Evolutionary conservation across 2,113 vertebrate species (phyloP).

Genomic region (Xiphorhynchus elegans): DNA sequence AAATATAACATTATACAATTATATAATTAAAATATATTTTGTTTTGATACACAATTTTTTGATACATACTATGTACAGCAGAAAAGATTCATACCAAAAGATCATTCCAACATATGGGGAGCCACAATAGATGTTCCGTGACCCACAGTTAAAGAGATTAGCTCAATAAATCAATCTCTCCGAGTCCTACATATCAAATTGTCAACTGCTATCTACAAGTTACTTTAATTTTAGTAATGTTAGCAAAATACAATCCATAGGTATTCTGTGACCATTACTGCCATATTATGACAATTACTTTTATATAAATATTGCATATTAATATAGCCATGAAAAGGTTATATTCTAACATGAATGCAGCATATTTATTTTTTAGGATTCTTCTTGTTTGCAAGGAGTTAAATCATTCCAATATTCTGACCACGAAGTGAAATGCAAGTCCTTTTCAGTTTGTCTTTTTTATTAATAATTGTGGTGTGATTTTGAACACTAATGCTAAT

Average conservation of each 20-base stretch:
- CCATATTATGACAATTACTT: not conserved
- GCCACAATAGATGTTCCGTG: not conserved
- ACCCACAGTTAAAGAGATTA: not conserved
- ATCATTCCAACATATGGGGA: not conserved
- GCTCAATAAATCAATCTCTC: not conserved
- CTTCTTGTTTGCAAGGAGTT: not conserved
- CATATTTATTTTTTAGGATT: not conserved
- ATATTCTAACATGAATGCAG: not conserved
- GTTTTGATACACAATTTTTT: not conserved
- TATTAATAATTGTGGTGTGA: not conserved
- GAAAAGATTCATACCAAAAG: not conserved
- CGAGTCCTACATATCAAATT: not conserved
- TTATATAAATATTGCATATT: not conserved
- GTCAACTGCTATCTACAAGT: not conserved
- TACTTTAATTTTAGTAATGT: not conserved
- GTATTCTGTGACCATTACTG: not conserved
- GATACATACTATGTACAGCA: not conserved
- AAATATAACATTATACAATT: not conserved
- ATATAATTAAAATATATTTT: not conserved
- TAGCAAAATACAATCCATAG: not conserved
- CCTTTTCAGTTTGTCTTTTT: fast-evolving
- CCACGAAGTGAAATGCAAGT: not conserved
- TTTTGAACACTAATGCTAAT: not conserved
- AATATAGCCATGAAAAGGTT: not conserved
- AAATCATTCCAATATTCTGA: not conserved